A percentile compares a stretch with the other conserved stretches of the same genome.
These are phyloP conservation scores for Pachypeltis micranthus DNA, from an alignment of 1,140 invertebrate species.

Conservation along the genomic window DNA sequence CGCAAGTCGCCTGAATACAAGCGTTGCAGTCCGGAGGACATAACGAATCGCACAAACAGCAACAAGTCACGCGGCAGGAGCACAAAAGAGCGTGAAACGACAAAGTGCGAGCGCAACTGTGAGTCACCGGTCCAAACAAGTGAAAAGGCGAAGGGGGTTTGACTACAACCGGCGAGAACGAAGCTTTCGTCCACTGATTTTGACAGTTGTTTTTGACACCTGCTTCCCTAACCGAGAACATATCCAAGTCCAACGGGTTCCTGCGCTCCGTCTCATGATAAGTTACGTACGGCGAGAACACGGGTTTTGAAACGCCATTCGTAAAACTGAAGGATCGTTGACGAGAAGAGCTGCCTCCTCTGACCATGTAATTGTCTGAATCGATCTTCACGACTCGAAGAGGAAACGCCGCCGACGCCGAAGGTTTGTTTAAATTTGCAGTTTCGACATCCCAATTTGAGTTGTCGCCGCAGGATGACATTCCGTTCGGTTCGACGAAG, in stretches of 20 bases:
- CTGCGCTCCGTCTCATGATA: slow-evolving; percentile 6
- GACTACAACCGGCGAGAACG: slow-evolving; percentile 17
- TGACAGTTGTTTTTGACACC: not conserved
- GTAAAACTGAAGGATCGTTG: slow-evolving; percentile 22
- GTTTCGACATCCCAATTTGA: not conserved
- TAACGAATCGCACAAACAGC: slow-evolving; percentile 20
- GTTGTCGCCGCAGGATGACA: not conserved
- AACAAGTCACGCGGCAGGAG: slow-evolving; percentile 18
- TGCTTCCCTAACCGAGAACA: slow-evolving; percentile 16
- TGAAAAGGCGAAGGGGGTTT: slow-evolving; percentile 20
- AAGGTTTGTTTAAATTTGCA: not conserved
- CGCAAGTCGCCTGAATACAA: slow-evolving; percentile 17
- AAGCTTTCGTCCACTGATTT: not conserved
- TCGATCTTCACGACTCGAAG: slow-evolving; percentile 18
- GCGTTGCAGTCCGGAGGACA: slow-evolving; percentile 16
- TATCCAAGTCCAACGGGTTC: slow-evolving; percentile 13
- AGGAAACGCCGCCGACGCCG: slow-evolving; percentile 3
- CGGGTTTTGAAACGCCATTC: slow-evolving; percentile 15
- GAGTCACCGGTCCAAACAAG: not conserved
- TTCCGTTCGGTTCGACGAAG: no score
- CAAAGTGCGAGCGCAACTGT: slow-evolving; percentile 16
- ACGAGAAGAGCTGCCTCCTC: not conserved
- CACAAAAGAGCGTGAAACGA: slow-evolving; percentile 19
- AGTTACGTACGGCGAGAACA: not conserved
- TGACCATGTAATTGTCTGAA: slow-evolving; percentile 20